Evolutionary conservation across 2,888 invertebrate species (phyloP), one percentile per base, ranked within the genome.

Genomic region (Brachyptera risi): DNA sequence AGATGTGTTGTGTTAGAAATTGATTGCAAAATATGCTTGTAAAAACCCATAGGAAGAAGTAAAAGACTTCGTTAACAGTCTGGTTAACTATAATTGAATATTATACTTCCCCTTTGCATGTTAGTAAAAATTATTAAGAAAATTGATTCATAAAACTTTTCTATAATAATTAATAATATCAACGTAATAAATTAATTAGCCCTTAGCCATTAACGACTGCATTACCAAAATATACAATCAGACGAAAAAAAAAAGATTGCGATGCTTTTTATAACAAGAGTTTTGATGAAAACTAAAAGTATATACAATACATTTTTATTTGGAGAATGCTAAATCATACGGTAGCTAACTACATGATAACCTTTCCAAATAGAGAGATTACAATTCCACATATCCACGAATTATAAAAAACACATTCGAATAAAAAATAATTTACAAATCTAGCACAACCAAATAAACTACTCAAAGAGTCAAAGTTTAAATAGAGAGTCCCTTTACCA

Each of bases 141-240:
- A 7, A 21, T 9, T 21, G 11, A 7, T 17, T n/a, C 47, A 24
- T 7, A 23, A 21, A 19, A 13, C 47, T 24, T 21, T 23, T 47
- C 13, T 11, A 11, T 24, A 47, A 5, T 19, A 21, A 47, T 24
- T 47, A 21, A 24, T 47, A 21, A n/a, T 23, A n/a, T 47, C n/a
- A 47, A 24, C 31, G 24, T 19, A 47, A 47, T 47, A 47, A 47
- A 47, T 47, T 21, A 47, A 47, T 21, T 21, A 47, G 47, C 47
- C 47, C 47, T 24, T 23, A 21, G 21, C 47, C 47, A 23, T 47
- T n/a, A 24, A 24, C n/a, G n/a, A n/a, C n/a, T n/a, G n/a, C n/a
- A n/a, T n/a, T n/a, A n/a, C n/a, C 2, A 47, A 47, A 47, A 17
- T 24, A 47, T 21, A 47, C 11, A 31, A 31, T 24, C 47, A 47